Percentiles rank a stretch among this genome's conserved stretches.
Conservation (phyloP, 2,888 invertebrate species). For the Podotricha telesiphe region DNA sequence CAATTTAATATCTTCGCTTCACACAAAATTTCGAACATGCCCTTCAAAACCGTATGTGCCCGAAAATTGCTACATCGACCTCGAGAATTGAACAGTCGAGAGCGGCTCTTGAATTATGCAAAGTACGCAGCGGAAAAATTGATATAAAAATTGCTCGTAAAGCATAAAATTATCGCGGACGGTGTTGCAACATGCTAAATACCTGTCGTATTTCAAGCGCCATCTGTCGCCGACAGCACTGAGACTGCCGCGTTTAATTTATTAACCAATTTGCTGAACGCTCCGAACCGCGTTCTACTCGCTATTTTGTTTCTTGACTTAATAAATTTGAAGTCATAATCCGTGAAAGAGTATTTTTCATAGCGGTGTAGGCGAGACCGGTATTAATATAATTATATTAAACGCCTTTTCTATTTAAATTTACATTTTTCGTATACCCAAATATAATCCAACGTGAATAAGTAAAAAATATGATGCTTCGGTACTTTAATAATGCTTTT, state of each 20-base stretch:
- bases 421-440: conserved; percentile 31
- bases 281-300: conserved; percentile 69
- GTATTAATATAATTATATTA: conserved; percentile 47
- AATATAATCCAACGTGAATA: conserved; percentile 25
- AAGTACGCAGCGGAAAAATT: conserved; percentile 72
- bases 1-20: conserved; percentile 4
- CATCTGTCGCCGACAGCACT: conserved; percentile 79
- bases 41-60: conserved; percentile 50
- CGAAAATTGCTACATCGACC: conserved; percentile 66
- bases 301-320: conserved; percentile 80
- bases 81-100: conserved; percentile 61
- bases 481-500: conserved; percentile 19
- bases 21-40: background rate
- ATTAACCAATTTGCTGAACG: conserved; percentile 82
- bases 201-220: conserved; percentile 82
- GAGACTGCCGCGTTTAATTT: conserved; percentile 82
- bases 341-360: conserved; percentile 63
- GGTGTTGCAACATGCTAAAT: conserved; percentile 82
- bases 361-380: conserved; percentile 52
- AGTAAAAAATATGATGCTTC: conserved; percentile 26
- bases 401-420: conserved; percentile 43
- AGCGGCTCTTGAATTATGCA: conserved; percentile 66
- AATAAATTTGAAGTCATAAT: conserved; percentile 77
- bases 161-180: conserved; percentile 80
- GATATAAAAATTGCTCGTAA: conserved; percentile 81